Percentiles rank a stretch among this genome's conserved stretches.
These are phyloP conservation scores for Lichenostomus cassidix DNA, from an alignment of 2,113 vertebrate species.

Conservation along the genomic window DNA sequence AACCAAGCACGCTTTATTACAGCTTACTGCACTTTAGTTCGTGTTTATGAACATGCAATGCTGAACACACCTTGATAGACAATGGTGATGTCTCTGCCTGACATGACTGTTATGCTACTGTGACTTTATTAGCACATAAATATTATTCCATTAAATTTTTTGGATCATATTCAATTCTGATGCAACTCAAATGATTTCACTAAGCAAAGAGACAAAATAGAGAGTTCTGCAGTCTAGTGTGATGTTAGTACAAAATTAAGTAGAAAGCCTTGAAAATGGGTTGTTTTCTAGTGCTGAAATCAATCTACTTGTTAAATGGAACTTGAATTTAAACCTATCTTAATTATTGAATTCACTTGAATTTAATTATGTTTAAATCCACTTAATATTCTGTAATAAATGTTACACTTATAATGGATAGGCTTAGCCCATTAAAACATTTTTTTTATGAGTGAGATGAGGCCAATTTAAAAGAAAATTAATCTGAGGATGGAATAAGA, in stretches of 20 bases:
- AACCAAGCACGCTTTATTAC: background rate
- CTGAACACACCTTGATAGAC: background rate
- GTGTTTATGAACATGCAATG: background rate
- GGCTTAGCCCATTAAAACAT: constrained; percentile 33
- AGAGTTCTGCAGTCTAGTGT: background rate
- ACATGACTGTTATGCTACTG: background rate
- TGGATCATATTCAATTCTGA: background rate
- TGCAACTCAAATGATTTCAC: background rate
- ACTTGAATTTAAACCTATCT: constrained; percentile 38
- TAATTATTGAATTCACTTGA: constrained; percentile 54
- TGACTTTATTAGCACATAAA: background rate
- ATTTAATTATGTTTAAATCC: constrained; percentile 52
- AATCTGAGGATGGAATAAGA: background rate
- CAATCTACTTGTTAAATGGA: constrained; percentile 7
- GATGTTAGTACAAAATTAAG: background rate
- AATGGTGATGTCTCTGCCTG: background rate
- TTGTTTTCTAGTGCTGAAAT: background rate
- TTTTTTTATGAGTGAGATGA: constrained; percentile 40
- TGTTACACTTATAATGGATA: constrained; percentile 35
- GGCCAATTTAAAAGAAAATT: constrained; percentile 48
- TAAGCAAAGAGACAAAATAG: background rate
- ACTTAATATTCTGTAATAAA: constrained; percentile 53
- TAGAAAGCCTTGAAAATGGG: background rate
- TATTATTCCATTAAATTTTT: background rate
- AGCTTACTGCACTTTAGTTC: background rate